Evolutionary conservation across 2,888 invertebrate species (phyloP), one percentile per base, ranked within the genome.

Genomic region (Nephrotoma guestfalica): DNA sequence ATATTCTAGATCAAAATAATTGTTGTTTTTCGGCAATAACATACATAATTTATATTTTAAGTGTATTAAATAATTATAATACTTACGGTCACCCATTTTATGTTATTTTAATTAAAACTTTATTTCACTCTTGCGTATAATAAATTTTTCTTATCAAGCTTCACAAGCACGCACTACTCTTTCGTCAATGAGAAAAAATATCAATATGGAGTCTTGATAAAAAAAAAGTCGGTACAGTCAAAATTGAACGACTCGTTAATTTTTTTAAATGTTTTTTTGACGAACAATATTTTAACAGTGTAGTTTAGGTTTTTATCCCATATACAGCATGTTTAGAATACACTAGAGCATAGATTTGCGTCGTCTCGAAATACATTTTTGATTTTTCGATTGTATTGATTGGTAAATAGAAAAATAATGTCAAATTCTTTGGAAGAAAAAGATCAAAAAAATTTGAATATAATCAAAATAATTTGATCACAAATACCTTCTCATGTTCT

Each of bases 51-150:
- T 41, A 45, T 40, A 86, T 4, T 40, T 43, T 45, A 2, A n/a
- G 6, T 30, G n/a, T 85, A 43, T 85, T 18, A 9, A 30, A 71
- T 41, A 47, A 86, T 45, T 47, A 9, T 13, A 86, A 40, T 45
- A 86, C 86, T 86, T 86, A 86, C 86, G 86, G 47, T 86, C 86
- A 45, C 86, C 47, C 86, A 86, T 86, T 45, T 45, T 86, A 71
- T 30, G 30, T 15, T 30, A 51, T 51, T 51, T 6, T 15, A 15
- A 15, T 71, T 71, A 71, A 30, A 71, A 71, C 30, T 71, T 71
- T 71, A 71, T 9, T 71, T 30, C 71, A 71, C 6, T 71, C 2
- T 71, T 30, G 30, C 6, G 51, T 71, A 9, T 57, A 71, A 11
- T 71, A 71, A 57, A 11, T 71, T 71, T 30, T 18, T 71, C 71